A percentile compares a stretch with the other conserved stretches of the same genome.
Conservation (phyloP, 2,113 vertebrate species). For the Sprattus sprattus region DNA sequence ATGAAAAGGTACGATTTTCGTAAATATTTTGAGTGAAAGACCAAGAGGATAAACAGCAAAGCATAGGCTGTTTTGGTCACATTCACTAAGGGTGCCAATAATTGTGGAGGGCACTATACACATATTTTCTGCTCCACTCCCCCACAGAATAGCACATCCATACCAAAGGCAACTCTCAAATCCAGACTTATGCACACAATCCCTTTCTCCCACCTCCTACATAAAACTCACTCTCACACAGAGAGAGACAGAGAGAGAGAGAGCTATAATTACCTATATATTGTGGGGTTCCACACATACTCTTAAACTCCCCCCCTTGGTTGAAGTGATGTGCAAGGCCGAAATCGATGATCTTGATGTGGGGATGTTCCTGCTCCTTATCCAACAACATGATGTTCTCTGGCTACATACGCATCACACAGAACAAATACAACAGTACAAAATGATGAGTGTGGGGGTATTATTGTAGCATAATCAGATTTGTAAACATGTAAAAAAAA, state of each 20-base stretch:
- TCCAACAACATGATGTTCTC: slow-evolving; percentile 79
- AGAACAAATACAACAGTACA: background rate
- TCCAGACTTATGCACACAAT: background rate
- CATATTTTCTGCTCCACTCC: background rate
- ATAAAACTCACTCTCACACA: background rate
- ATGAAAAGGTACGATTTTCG: no score
- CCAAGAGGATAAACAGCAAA: no score
- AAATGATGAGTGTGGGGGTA: background rate
- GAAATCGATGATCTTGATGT: slow-evolving; percentile 77
- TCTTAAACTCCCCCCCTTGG: slow-evolving; percentile 48
- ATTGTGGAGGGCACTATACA: no score
- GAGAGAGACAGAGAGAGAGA: background rate
- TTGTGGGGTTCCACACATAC: slow-evolving; percentile 68
- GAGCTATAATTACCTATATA: slow-evolving; percentile 61
- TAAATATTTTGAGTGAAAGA: no score
- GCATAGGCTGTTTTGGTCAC: no score
- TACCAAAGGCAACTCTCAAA: background rate
- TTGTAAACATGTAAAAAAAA: no score
- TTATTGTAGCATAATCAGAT: no score
- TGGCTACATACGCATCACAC: slow-evolving; percentile 58
- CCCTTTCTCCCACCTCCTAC: background rate
- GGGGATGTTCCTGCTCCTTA: slow-evolving; percentile 59
- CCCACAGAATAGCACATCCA: background rate
- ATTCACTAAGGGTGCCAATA: no score
- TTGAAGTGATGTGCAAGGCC: slow-evolving; percentile 69